Base-by-base conservation (phyloP, 2,888 invertebrate species). In the Zhuqinia jingwanae region DNA sequence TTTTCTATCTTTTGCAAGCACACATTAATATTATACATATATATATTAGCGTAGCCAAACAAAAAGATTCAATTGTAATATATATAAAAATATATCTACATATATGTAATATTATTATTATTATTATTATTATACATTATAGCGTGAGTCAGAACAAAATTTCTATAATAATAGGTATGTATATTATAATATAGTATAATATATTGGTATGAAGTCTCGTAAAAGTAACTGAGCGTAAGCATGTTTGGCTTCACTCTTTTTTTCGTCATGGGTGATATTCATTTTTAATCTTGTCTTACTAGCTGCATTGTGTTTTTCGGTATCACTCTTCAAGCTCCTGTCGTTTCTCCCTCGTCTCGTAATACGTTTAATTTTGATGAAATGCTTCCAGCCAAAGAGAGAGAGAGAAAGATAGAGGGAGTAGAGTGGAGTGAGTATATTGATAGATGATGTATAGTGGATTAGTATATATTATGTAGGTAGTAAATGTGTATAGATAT, bases 181-280 rank as follows among this genome's bases (percentile, higher is more conserved):
- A n/a, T n/a, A n/a, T n/a, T n/a, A n/a, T n/a, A n/a, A n/a, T n/a
- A n/a, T n/a, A n/a, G n/a, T n/a, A n/a, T n/a, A n/a, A 6, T 36
- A 36, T 36, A 36, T 36, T 36, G 36, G 8, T 36, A 56, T 2
- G 50, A 56, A 60, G 58, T 53, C 25, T 60, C 58, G 25, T 22
- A 60, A 1, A 60, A 60, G 8, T n/a, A 1, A 47, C 17, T 17
- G 45, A 65, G 22, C 36, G 17, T 58, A n/a, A 73, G 70, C 73
- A 58, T 58, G 70, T 60, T 82, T 82, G 60, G 56, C 73, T 82
- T 82, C 30, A 42, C 13, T 60, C n/a, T 45, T 56, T 82, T 73
- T 50, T 75, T 42, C 73, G 50, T 80, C 80, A 80, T 81, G 81
- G 81, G 75, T n/a, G 60, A 60, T 73, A 63, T 60, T 75, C 75